Conservation (phyloP, 2,797 vertebrate species). For the Pipistrellus pipistrellus region DNA sequence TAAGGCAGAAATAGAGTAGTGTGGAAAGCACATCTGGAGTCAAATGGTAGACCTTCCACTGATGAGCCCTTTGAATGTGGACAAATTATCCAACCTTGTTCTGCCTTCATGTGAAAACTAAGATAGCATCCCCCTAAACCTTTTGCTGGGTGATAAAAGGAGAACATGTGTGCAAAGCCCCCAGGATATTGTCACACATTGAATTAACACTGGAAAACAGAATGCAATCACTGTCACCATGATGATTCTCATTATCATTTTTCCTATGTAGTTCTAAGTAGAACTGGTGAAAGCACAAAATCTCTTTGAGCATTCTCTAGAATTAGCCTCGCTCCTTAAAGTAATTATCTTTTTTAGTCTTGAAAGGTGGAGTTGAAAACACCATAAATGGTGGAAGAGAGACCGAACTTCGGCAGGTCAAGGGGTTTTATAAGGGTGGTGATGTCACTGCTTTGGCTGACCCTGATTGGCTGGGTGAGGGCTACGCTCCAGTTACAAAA, state of each 20-base stretch:
- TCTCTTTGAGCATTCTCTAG: conserved; percentile 11
- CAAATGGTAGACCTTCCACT: background rate
- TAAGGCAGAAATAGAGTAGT: background rate
- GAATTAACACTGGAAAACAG: background rate
- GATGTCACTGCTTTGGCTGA: no score
- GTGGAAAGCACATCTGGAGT: background rate
- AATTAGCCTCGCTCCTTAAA: conserved; percentile 55
- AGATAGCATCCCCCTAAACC: background rate
- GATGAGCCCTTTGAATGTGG: background rate
- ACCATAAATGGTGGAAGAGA: background rate
- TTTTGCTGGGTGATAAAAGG: background rate
- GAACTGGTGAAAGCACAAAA: background rate
- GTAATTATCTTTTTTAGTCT: conserved; percentile 49
- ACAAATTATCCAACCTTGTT: background rate
- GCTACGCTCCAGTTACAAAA: no score
- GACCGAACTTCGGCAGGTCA: no score
- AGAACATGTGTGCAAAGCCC: background rate
- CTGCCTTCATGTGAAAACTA: background rate
- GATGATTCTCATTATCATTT: background rate
- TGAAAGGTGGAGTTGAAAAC: conserved; percentile 43
- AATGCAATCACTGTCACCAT: background rate
- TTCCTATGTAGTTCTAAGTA: background rate
- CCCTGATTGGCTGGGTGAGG: no score
- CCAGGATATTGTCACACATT: background rate
- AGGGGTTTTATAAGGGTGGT: no score